Evolutionary conservation across 2,888 invertebrate species (phyloP).

Genomic region (Lepidonotus clava): DNA sequence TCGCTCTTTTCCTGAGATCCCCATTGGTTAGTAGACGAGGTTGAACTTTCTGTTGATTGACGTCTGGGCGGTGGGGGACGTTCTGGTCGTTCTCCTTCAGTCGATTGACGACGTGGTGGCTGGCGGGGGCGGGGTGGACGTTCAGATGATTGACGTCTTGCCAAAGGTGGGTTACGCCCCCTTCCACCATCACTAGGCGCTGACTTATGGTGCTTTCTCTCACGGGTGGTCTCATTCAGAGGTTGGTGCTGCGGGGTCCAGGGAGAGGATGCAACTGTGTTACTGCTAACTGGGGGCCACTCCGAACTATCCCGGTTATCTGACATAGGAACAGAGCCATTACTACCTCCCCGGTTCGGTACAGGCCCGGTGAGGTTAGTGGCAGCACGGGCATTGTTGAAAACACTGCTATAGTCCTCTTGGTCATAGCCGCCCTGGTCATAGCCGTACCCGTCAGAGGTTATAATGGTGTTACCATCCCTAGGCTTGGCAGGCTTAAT

Average conservation of each 20-base stretch:
- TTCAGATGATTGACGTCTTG: constrained; percentile 24
- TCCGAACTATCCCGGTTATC: background rate
- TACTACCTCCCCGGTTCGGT: background rate
- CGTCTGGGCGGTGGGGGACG: background rate
- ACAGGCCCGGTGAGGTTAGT: constrained; percentile 29
- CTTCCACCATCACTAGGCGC: background rate
- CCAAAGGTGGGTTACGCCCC: background rate
- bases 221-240: background rate
- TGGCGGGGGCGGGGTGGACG: constrained; percentile 30
- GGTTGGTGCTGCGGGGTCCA: constrained; percentile 21
- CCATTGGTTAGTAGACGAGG: background rate
- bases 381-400: background rate
- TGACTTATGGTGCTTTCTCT: background rate
- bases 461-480: background rate
- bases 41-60: constrained; percentile 16
- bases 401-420: background rate
- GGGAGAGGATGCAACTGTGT: constrained; percentile 24
- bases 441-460: constrained; percentile 29
- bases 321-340: background rate
- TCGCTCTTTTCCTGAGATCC: constrained; percentile 6
- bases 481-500: constrained; percentile 22
- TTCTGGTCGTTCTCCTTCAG: constrained; percentile 2
- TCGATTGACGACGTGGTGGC: constrained; percentile 7
- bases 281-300: background rate
- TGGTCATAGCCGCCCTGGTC: background rate